These are phyloP conservation scores for Folsomia manolachei DNA, from an alignment of 2,888 invertebrate genomes.

Conservation along the genomic window DNA sequence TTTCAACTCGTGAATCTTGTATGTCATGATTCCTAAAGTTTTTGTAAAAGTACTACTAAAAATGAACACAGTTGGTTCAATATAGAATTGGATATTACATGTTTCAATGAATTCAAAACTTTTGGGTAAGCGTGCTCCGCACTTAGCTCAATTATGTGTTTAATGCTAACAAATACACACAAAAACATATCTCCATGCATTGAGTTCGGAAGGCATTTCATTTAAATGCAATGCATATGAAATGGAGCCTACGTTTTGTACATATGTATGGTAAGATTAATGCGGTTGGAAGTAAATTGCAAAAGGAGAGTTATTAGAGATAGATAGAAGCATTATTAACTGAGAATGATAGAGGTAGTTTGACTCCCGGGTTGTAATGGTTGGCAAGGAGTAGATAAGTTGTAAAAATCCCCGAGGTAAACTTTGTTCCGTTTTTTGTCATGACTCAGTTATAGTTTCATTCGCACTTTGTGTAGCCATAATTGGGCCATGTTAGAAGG, in stretches of 20 bases:
- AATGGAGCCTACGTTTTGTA: not conserved
- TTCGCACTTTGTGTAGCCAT: slow-evolving; percentile 39
- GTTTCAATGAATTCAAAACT: no score
- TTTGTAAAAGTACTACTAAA: no score
- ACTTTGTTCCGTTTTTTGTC: slow-evolving; percentile 47
- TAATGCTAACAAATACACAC: no score
- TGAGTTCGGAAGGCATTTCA: no score
- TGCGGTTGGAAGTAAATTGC: not conserved
- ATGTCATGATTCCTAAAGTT: no score
- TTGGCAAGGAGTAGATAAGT: slow-evolving; percentile 50
- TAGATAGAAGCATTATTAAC: not conserved
- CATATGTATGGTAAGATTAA: slow-evolving; percentile 25
- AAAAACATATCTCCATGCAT: no score
- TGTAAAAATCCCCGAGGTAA: slow-evolving; percentile 50
- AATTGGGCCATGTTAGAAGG: slow-evolving; percentile 48
- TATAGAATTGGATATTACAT: no score
- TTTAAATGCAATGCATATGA: no score
- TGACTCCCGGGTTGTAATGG: slow-evolving; percentile 29
- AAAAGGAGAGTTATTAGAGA: slow-evolving; percentile 3
- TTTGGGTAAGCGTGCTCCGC: no score
- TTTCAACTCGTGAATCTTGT: no score
- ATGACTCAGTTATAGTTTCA: slow-evolving; percentile 46
- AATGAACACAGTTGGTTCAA: no score
- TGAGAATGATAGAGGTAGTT: slow-evolving; percentile 13
- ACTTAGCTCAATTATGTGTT: no score